These are phyloP conservation scores for Macaria liturata DNA, from an alignment of 2,888 invertebrate genomes.

Conservation along the genomic window DNA sequence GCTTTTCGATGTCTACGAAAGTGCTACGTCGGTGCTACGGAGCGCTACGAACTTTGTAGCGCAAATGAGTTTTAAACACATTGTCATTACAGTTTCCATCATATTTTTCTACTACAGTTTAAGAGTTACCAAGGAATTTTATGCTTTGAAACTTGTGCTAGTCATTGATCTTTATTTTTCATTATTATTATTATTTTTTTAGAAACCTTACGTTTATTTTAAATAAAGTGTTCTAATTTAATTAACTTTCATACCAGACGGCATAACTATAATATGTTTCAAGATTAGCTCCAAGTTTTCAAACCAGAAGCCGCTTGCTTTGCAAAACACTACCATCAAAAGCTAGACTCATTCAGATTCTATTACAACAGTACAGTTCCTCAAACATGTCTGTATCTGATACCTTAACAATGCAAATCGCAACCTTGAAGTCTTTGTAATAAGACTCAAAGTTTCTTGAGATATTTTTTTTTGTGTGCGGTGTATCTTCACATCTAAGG, in stretches of 20 bases:
- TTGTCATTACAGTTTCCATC: no score
- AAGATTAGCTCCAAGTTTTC: no score
- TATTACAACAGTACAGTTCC: background rate
- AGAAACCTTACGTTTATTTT: no score
- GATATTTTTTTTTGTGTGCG: slow-evolving; percentile 2
- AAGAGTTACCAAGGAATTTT: no score
- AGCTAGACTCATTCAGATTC: slow-evolving; percentile 7
- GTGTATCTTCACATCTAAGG: slow-evolving; percentile 16
- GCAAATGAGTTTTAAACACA: no score
- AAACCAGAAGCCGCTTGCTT: background rate
- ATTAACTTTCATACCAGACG: no score
- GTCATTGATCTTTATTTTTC: no score
- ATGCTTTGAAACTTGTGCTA: no score
- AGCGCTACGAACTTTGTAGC: background rate
- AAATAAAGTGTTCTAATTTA: no score
- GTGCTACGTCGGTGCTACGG: slow-evolving; percentile 1
- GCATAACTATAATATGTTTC: no score
- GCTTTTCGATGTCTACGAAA: background rate
- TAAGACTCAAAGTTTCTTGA: slow-evolving; percentile 4
- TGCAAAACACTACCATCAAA: slow-evolving; percentile 2
- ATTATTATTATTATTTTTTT: no score
- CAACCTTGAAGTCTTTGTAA: background rate
- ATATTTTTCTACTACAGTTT: no score
- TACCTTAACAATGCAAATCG: background rate
- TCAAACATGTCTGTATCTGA: background rate